A percentile compares a stretch with the other conserved stretches of the same genome.
Conservation (phyloP, 2,113 vertebrate species). For the Mustelus asterias region DNA sequence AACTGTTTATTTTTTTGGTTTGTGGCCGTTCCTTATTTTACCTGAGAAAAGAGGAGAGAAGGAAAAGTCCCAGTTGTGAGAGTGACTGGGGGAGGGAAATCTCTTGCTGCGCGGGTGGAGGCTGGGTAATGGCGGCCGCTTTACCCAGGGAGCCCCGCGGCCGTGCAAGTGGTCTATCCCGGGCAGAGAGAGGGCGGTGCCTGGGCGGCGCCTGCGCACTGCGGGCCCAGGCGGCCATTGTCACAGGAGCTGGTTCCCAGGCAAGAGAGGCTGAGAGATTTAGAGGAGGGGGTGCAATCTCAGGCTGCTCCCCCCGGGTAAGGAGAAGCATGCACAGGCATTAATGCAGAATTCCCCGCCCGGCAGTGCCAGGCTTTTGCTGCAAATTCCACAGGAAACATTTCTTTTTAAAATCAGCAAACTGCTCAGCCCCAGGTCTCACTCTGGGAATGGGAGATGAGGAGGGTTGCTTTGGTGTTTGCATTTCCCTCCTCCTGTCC, state of each 20-base stretch:
- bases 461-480: too few relatives aligned
- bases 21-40: too few relatives aligned
- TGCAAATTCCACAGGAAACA: neutral
- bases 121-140: neutral
- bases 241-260: neutral
- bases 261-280: neutral
- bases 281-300: neutral
- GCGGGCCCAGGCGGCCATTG: neutral
- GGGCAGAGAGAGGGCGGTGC: neutral
- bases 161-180: neutral
- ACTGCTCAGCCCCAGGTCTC: too few relatives aligned
- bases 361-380: neutral
- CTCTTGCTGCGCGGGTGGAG: too few relatives aligned
- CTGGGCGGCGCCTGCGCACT: neutral
- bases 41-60: too few relatives aligned
- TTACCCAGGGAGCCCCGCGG: neutral
- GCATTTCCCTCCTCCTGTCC: too few relatives aligned
- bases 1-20: too few relatives aligned
- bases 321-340: neutral
- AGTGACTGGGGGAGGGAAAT: too few relatives aligned
- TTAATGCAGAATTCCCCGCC: neutral
- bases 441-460: too few relatives aligned
- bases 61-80: too few relatives aligned
- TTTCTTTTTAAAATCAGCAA: neutral
- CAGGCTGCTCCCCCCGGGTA: neutral